Conservation (phyloP, 2,113 vertebrate genomes). For the Sebastes fasciatus region DNA sequence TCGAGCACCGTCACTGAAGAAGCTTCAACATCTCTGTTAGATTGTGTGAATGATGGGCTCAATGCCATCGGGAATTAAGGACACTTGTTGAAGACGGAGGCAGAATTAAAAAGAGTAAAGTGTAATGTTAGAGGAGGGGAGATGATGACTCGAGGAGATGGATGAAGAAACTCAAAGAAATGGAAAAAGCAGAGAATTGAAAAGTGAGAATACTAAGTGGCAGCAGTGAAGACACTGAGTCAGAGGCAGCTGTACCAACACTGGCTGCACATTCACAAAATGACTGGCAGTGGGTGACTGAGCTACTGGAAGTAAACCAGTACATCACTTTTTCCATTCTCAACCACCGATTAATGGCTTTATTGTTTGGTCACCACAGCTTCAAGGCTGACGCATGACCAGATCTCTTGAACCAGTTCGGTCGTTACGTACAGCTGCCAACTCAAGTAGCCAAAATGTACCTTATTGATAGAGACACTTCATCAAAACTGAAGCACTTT, state of each 20-base stretch:
- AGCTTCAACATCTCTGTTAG: not conserved
- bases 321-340: constrained; percentile 37
- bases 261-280: constrained; percentile 28
- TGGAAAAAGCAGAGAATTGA: constrained; percentile 9
- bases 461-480: not conserved
- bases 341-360: constrained; percentile 24
- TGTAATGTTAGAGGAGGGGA: not conserved
- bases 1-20: not conserved
- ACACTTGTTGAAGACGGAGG: not conserved
- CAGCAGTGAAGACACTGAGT: constrained; percentile 46
- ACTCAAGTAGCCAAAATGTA: not conserved
- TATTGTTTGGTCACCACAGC: constrained; percentile 16
- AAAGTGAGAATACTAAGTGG: not conserved
- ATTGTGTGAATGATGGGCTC: not conserved
- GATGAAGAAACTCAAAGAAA: not conserved
- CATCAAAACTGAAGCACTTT: not conserved
- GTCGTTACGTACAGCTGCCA: not conserved
- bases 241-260: constrained; percentile 49
- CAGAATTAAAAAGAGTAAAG: not conserved
- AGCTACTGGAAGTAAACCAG: constrained; percentile 13
- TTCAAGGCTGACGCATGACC: not conserved
- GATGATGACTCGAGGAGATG: not conserved
- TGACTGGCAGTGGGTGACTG: constrained; percentile 25
- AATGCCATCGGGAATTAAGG: not conserved
- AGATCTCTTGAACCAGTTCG: not conserved